Base-by-base conservation (phyloP, 2,888 invertebrate species). In the Polydrusus pterygomalis region DNA sequence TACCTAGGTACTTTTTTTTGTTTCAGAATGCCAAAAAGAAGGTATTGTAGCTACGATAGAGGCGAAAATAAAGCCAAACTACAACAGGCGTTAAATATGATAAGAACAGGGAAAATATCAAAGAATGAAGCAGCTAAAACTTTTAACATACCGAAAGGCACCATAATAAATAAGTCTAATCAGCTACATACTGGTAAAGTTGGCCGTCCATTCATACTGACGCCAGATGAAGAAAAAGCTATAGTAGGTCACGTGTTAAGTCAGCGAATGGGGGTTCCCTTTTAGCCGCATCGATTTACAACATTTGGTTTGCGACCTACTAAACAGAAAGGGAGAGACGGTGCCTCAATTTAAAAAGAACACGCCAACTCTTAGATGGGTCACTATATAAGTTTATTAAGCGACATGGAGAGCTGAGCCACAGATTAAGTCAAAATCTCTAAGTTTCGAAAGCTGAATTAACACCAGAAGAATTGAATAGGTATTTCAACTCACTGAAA, bases 191-290 rank as follows among this genome's bases (percentile, higher is more conserved):
- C 25, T 25, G 5, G 25, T 25, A 25, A 25, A 25, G 25, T 25
- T 25, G 25, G 25, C 25, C 25, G 25, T 25, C 25, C 25, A 25
- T 25, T 25, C 25, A 25, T 25, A 25, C 25, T 25, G 5, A 25
- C 25, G 25, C 25, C 25, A 25, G 25, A 25, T 25, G 25, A 25
- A 25, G 25, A 25, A 25, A 25, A 5, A 25, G 25, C 25, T 25
- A 25, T 25, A 25, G 25, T 25, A 25, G 25, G 25, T 25, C 25
- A 60, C 58, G 34, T 7, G 5, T 15, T 64, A 47, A 64, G 64
- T 47, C 25, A 25, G 25, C 25, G 64, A 64, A 47, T 64, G 64
- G 64, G 64, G 64, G 7, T 64, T 64, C 15, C 45, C n/a, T 1
- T 64, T 64, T 17, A 64, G 45, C 15, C 5, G 64, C 1, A 45